Base-by-base conservation (phyloP, 2,113 vertebrate species). In the Bubo bubo region DNA sequence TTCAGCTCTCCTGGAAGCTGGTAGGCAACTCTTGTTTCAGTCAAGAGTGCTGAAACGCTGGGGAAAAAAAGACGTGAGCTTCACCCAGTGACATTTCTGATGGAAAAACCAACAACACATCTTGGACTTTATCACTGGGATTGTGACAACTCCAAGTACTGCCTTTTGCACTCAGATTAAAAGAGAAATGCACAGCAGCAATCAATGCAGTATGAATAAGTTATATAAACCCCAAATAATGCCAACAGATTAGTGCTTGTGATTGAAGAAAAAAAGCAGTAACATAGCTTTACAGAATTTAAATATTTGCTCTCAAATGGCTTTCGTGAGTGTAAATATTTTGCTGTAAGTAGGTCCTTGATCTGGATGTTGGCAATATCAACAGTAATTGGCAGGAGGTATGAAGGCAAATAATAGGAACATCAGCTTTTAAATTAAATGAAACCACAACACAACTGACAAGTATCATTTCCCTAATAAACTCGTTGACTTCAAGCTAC, bases 371-470 rank as follows among this genome's bases (percentile, higher is more conserved):
- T 94, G 95, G 89, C 89, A 95, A 53, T 75, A 84, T 71, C 85
- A 90, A 43, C 64, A 75, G 79, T 70, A 96, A 91, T 47, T 97
- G 97, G 93, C 97, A 97, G 94, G 86, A 92, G 89, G 59, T 72
- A 92, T 0, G 20, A 89, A 94, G 58, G 66, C 73, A 93, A 94
- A 87, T 79, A 97, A 87, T 35, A 41, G 79, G 49, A 87, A 87
- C 34, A 75, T 79, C 77, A 79, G 91, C 66, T 95, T 96, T 95
- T 81, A 85, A 91, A 87, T 87, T 53, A 79, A 88, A 93, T 41
- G 45, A 76, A 95, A 58, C 41, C 74, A 82, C 77, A 87, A 64
- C 92, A 75, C 21, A 79, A 87, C 35, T 53, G 89, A 73, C 88
- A 92, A 85, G 70, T 32, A 81, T 68, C 5, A 58, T 84, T 94